Conservation (phyloP, 2,113 vertebrate genomes). For the Xerus inauris region DNA sequence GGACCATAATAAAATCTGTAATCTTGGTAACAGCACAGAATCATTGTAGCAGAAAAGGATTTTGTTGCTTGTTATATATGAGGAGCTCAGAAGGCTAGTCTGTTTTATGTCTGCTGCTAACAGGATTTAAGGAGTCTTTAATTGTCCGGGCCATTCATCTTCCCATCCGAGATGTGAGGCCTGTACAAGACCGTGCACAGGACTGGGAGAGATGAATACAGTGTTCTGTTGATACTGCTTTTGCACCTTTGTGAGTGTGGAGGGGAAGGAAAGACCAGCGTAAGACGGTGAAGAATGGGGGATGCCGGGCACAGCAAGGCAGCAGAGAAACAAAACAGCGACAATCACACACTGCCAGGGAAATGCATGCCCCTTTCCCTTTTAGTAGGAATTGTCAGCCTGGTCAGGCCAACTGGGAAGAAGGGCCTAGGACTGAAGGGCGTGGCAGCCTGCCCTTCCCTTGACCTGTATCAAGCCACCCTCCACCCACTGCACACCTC, state of each 20-base stretch:
- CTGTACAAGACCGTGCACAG: background rate
- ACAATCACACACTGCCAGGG: background rate
- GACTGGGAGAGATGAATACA: background rate
- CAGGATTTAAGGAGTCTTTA: background rate
- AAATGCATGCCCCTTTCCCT: background rate
- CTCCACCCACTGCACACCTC: background rate
- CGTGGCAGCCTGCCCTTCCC: background rate
- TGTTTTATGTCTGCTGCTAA: background rate
- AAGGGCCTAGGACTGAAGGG: background rate
- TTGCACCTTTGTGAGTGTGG: background rate
- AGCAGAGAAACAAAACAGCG: background rate
- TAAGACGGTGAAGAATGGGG: background rate
- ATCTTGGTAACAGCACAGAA: background rate
- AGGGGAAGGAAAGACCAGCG: background rate
- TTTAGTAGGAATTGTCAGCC: background rate
- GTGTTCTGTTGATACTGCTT: background rate
- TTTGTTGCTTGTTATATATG: too few species aligned
- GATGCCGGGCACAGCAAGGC: background rate
- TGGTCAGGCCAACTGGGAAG: background rate
- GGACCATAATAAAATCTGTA: background rate
- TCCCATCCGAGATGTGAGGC: background rate
- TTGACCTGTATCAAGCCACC: background rate
- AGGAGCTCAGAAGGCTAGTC: background rate
- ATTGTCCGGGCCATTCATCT: background rate
- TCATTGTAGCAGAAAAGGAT: background rate